Evolutionary conservation across 2,113 vertebrate genomes (phyloP).

Genomic region (Rhynchopsitta pachyrhyncha): DNA sequence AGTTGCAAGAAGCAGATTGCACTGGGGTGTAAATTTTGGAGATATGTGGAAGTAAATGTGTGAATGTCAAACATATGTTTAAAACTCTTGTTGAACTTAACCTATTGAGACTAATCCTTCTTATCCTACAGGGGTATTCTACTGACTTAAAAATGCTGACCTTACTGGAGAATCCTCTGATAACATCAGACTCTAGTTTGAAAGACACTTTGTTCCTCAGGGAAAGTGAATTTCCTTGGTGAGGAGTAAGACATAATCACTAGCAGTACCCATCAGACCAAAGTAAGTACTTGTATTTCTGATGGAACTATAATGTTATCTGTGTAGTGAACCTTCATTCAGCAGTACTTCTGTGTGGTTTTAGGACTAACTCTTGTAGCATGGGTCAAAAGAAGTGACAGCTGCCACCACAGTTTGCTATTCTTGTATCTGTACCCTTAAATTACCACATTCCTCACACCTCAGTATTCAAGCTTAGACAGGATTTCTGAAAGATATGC

Average conservation of each 20-base stretch:
- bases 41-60: no score
- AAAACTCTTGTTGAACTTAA: background rate
- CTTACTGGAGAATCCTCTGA: background rate
- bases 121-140: background rate
- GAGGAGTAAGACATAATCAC: background rate
- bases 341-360: background rate
- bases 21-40: background rate
- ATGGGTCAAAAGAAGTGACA: background rate
- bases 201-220: background rate
- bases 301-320: background rate
- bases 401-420: background rate
- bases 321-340: background rate
- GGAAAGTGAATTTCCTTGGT: background rate
- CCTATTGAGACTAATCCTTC: background rate
- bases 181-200: background rate
- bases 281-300: background rate
- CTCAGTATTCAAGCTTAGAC: background rate
- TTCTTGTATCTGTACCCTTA: background rate
- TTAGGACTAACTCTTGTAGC: background rate
- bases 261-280: background rate
- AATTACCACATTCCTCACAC: background rate
- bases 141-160: background rate
- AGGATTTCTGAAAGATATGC: background rate
- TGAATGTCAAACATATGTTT: background rate
- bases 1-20: background rate